These are phyloP conservation scores for Neotoma lepida DNA, from an alignment of 2,113 vertebrate genomes.

Conservation along the genomic window DNA sequence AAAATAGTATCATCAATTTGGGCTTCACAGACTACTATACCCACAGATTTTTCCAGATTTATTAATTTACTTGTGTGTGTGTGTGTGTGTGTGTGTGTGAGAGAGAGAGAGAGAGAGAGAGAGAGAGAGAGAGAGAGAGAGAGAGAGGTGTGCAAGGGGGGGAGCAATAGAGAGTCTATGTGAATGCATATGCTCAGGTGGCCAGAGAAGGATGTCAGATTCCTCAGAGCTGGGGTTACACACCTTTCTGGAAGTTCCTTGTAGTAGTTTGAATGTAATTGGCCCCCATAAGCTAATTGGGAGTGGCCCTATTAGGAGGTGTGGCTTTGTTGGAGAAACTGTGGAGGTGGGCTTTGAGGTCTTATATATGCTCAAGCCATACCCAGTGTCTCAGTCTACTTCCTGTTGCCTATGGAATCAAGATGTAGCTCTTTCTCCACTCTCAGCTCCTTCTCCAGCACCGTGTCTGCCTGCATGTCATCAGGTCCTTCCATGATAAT, in stretches of 20 bases:
- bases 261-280: not conserved
- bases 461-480: no score
- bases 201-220: not conserved
- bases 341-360: no score
- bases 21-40: not conserved
- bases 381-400: no score
- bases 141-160: no score
- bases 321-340: not conserved
- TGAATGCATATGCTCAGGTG: not conserved
- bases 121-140: no score
- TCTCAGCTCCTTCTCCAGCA: no score
- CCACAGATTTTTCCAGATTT: not conserved
- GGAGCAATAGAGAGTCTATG: not conserved
- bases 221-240: not conserved
- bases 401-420: no score
- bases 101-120: no score
- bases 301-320: not conserved
- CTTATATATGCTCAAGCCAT: no score
- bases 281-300: not conserved
- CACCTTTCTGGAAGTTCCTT: not conserved
- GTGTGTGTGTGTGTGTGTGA: no score
- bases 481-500: no score
- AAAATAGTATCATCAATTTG: conserved; percentile 36
- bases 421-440: no score
- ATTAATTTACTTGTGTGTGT: not conserved